Evolutionary conservation across 2,797 vertebrate species (phyloP), one percentile per base, ranked within the genome.

Genomic region (Mionectes olivaceus): DNA sequence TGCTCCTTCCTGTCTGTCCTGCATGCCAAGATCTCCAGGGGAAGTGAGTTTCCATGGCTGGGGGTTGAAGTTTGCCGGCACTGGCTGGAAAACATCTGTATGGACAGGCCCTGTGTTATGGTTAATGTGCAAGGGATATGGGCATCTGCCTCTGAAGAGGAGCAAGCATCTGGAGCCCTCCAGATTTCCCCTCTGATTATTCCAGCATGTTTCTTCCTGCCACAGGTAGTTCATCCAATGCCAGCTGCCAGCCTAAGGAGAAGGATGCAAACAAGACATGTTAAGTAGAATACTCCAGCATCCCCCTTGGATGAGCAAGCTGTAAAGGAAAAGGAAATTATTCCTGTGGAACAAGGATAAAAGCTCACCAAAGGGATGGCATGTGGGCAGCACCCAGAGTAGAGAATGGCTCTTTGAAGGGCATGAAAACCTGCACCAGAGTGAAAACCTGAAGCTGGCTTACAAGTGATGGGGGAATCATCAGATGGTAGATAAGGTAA

Each of bases 181-280:
- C 71, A 92, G 89, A 95, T 94, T 95, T 95, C 89, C 81, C 61
- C 78, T 91, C 52, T 89, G 90, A 95, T 95, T 92, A 71, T 39
- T 83, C 10, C 46, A 89, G 95, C 93, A 19, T 93, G 93, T 95
- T 93, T 60, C 81, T 93, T 95, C 95, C 94, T 97, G 95, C 95
- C 93, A 89, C 78, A 65, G 53, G 71, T 80, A 83, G 93, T 93
- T 95, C 89, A 92, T 93, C 76, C 19, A 2, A 50, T 74, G 94
- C 91, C 92, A 93, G 60, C 56, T 89, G 86, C 87, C 50, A 52
- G 71, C 64, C 81, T 84, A 41, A 65, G 63, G 78, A 89, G 71
- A 90, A 74, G 68, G 92, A 87, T 93, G 87, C 89, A 96, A 93
- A 87, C 92, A 87, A 94, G 93, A 49, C 60, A 16, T 13, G 60